A percentile compares a stretch with the other conserved stretches of the same genome.
These are phyloP conservation scores for Sisor rabdophorus DNA, from an alignment of 2,113 vertebrate genomes.

Conservation along the genomic window DNA sequence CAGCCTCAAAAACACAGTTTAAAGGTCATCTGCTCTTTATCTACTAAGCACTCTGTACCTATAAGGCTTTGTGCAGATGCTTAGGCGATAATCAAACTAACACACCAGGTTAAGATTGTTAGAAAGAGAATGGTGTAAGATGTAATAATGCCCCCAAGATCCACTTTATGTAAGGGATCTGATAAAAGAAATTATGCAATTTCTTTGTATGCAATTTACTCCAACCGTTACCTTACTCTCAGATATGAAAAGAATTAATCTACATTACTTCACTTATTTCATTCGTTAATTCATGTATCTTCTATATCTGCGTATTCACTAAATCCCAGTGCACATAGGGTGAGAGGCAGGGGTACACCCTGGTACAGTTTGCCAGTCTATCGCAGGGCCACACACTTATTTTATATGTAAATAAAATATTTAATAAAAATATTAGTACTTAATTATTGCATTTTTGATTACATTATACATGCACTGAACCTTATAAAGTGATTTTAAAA, in stretches of 20 bases:
- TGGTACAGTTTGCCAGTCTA: too few species aligned
- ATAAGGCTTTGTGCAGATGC: slow-evolving; percentile 43
- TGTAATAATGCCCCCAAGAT: background rate
- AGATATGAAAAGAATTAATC: background rate
- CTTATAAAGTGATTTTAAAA: background rate
- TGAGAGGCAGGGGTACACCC: too few species aligned
- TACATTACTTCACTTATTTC: too few species aligned
- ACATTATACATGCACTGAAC: background rate
- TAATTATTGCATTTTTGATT: background rate
- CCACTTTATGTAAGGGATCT: background rate
- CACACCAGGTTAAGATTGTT: slow-evolving; percentile 38
- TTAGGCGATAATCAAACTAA: slow-evolving; percentile 53
- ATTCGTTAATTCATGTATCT: too few species aligned
- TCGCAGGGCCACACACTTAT: too few species aligned
- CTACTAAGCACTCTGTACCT: slow-evolving; percentile 52
- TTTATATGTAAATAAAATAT: too few species aligned
- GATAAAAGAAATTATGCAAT: background rate
- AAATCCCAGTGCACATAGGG: too few species aligned
- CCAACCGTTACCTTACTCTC: background rate
- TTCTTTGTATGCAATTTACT: background rate
- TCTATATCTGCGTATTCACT: too few species aligned
- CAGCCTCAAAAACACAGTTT: slow-evolving; percentile 35
- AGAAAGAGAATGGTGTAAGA: background rate
- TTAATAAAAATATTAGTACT: background rate
- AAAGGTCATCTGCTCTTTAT: slow-evolving; percentile 50